Conservation (phyloP, 2,113 vertebrate genomes). For the Dasyornis broadbenti region DNA sequence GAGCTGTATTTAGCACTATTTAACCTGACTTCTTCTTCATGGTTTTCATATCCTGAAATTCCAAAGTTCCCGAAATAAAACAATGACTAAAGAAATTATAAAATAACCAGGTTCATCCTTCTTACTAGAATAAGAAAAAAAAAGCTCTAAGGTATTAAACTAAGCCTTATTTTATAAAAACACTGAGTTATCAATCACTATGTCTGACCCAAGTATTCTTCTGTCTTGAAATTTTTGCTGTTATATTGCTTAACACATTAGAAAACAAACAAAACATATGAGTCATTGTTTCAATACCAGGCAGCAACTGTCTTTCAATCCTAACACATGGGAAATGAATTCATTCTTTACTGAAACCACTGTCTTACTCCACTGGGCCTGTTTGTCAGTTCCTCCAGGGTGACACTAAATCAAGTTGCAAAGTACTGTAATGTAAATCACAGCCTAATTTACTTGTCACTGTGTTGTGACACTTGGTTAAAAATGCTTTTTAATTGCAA, state of each 20-base stretch:
- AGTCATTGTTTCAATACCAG: background rate
- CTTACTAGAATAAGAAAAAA: background rate
- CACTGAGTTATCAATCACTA: background rate
- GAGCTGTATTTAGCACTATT: background rate
- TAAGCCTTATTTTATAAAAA: background rate
- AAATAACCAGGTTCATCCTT: background rate
- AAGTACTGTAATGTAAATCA: constrained; percentile 75
- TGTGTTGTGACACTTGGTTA: constrained; percentile 80
- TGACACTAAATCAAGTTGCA: constrained; percentile 73
- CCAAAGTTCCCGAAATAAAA: background rate
- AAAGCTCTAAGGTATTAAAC: background rate
- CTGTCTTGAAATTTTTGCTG: background rate
- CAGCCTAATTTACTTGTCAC: constrained; percentile 80
- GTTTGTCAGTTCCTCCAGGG: constrained; percentile 70
- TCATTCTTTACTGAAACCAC: constrained; percentile 53
- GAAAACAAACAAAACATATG: constrained; percentile 34
- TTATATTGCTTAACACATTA: background rate
- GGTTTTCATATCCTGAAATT: background rate
- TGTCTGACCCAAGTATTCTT: background rate
- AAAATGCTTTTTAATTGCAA: constrained; percentile 82
- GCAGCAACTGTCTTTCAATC: constrained; percentile 16
- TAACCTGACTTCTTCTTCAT: background rate
- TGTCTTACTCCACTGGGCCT: constrained; percentile 48
- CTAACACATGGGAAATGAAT: constrained; percentile 36
- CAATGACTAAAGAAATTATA: background rate